phyloP scores from a whole-genome alignment of 2,113 vertebrate genomes.

The Calonectris borealis region DNA sequence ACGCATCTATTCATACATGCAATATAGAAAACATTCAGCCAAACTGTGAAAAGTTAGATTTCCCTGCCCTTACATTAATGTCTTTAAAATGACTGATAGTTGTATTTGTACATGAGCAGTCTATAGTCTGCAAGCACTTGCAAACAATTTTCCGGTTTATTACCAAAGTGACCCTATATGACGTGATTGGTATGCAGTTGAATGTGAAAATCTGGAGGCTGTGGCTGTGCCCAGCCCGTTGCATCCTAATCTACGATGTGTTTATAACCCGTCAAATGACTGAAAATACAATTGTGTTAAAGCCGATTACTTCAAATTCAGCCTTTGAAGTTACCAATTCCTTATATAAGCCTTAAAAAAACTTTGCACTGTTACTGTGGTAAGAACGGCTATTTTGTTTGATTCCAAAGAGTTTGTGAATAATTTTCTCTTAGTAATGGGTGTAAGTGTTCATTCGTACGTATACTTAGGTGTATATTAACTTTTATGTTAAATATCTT shows the following conservation, averaged over 20 bases:
- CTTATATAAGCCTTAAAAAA: not conserved
- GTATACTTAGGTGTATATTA: no score
- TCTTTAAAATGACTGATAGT: not conserved
- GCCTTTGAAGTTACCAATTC: not conserved
- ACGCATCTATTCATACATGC: not conserved
- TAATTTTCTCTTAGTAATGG: not conserved
- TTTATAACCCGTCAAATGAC: not conserved
- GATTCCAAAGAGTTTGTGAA: not conserved
- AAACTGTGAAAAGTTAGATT: not conserved
- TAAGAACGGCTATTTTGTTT: not conserved
- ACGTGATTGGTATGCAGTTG: not conserved
- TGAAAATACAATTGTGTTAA: not conserved
- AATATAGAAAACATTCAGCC: not conserved
- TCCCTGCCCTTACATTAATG: not conserved
- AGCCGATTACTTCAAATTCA: not conserved
- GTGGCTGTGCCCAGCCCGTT: not conserved
- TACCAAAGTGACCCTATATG: not conserved
- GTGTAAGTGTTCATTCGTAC: not conserved
- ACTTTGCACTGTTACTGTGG: not conserved
- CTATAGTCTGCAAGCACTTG: not conserved
- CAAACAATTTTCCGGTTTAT: not conserved
- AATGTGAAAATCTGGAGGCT: not conserved
- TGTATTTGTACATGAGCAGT: not conserved
- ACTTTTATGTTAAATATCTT: not conserved
- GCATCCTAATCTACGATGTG: not conserved